A percentile compares a stretch with the other conserved stretches of the same genome.
phyloP scores from a whole-genome alignment of 2,888 invertebrate species.

The Thelaira solivaga region DNA sequence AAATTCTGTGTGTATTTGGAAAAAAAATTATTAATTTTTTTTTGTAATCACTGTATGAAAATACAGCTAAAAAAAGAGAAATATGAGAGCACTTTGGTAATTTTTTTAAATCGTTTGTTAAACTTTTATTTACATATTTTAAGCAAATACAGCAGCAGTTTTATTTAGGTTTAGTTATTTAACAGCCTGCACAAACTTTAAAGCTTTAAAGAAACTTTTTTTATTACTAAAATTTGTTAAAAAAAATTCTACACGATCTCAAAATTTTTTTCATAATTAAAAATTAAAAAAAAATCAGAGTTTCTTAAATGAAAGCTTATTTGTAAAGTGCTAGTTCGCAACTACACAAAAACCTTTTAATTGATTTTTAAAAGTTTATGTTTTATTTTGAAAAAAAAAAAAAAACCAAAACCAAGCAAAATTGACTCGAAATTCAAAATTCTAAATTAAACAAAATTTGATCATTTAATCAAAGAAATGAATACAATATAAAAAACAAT shows the following conservation, averaged over 20 bases:
- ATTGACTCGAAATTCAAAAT: slow-evolving; percentile 76
- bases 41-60: no score
- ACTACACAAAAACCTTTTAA: slow-evolving; percentile 25
- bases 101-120: neutral
- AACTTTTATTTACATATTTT: neutral
- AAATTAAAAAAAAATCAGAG: slow-evolving; percentile 23
- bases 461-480: slow-evolving; percentile 60
- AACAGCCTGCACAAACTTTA: neutral
- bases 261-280: slow-evolving; percentile 37
- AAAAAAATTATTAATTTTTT: neutral
- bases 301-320: slow-evolving; percentile 26
- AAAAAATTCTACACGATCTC: slow-evolving; percentile 50
- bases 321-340: neutral
- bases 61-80: no score
- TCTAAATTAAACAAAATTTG: slow-evolving; percentile 70
- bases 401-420: slow-evolving; percentile 15
- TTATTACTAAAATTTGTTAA: slow-evolving; percentile 14
- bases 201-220: slow-evolving; percentile 36
- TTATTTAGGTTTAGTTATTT: slow-evolving; percentile 39
- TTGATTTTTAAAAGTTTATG: slow-evolving; percentile 28
- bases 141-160: slow-evolving; percentile 28
- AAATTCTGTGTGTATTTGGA: neutral
- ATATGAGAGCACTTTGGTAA: slow-evolving; percentile 55
- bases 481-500: slow-evolving; percentile 60
- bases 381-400: slow-evolving; percentile 31